Evolutionary conservation across 2,113 vertebrate species (phyloP).

Genomic region (Notiomystis cincta): DNA sequence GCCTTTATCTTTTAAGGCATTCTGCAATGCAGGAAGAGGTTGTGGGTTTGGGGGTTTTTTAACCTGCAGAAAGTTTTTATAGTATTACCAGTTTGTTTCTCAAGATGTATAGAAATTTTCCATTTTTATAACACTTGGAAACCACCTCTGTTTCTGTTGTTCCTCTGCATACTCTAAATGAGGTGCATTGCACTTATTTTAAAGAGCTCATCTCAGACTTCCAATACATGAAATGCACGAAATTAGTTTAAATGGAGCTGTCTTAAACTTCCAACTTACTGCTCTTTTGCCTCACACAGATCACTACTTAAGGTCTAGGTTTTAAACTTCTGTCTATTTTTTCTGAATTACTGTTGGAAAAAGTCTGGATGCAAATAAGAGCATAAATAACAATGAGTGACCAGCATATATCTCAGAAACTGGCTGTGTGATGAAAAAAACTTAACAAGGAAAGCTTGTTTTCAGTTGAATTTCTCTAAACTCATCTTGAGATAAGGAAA

Average conservation of each 20-base stretch:
- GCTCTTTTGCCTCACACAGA: background rate
- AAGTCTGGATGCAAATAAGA: background rate
- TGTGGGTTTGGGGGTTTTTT: fast-evolving
- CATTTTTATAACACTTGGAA: background rate
- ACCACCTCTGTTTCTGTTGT: background rate
- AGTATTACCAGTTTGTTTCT: background rate
- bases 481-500: background rate
- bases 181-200: background rate
- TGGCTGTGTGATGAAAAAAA: background rate
- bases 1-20: background rate
- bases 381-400: background rate
- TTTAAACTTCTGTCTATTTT: background rate
- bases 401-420: background rate
- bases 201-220: background rate
- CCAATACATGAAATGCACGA: background rate
- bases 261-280: background rate
- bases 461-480: background rate
- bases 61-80: background rate
- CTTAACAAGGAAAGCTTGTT: background rate
- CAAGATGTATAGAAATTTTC: background rate
- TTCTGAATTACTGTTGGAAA: background rate
- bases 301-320: background rate
- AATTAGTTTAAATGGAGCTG: background rate
- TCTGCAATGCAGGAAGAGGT: background rate
- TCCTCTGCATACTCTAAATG: background rate